Base-by-base conservation (phyloP, 2,888 invertebrate genomes). In the Hofmannophila pseudospretella region DNA sequence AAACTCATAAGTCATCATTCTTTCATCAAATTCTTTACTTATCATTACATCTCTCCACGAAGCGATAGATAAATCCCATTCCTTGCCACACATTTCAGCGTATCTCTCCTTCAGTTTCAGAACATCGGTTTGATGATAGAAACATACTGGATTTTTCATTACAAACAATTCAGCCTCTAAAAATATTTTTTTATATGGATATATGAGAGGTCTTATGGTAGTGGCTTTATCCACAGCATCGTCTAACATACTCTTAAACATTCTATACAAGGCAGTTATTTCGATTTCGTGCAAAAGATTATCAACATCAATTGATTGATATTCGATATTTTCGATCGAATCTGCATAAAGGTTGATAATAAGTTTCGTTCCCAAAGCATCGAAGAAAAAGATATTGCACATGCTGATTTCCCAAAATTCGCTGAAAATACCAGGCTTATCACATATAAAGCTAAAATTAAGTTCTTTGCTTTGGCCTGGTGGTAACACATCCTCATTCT, bases 391-490 rank as follows among this genome's bases (percentile, higher is more conserved):
- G 30, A 74, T 54, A 13, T 89, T 89, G 14, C 66, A 66, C 7
- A 84, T 74, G n/a, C 57, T 55, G 0, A 90, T 38, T 48, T 80
- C 82, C 89, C 89, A 89, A 10, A 48, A 56, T 52, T 90, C 89
- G 2, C 51, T 67, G 27, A 64, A 80, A 5, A 81, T 67, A 1
- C 79, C 78, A 1, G 80, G 60, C 12, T 51, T 54, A 4, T 67
- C 61, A 1, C 86, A 73, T 30, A 80, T 51, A 49, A 89, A 90
- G 45, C 86, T 88, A 20, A 90, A 71, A 8, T 53, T 64, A 28
- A 90, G 49, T 19, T 74, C 48, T 27, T 71, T 71, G 2, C 53
- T 67, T 47, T 89, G 81, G 0, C 89, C 88, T 1, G 90, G 90
- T 0, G 78, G 61, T 27, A 91, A 42, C 0, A 88, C 57, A 10